Conservation (phyloP, 2,797 vertebrate genomes). For the Brachymystax lenok region DNA sequence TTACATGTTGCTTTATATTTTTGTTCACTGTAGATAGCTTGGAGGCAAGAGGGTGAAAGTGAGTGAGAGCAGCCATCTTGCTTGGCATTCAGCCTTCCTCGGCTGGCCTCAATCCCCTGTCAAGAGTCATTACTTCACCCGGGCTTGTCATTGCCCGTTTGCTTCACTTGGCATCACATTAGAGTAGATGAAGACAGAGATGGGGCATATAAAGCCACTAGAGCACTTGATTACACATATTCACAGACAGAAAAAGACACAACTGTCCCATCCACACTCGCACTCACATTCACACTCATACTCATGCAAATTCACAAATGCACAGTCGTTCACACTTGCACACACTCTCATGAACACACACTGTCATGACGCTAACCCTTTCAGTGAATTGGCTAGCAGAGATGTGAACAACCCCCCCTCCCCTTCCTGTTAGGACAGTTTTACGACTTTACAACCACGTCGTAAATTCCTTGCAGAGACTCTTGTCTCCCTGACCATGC, state of each 20-base stretch:
- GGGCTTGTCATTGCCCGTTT: slow-evolving; percentile 48
- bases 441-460: no score
- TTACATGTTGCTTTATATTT: no score
- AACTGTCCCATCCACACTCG: slow-evolving; percentile 1
- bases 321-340: slow-evolving; percentile 19
- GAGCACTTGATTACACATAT: slow-evolving; percentile 28
- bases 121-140: slow-evolving; percentile 64
- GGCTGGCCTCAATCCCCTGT: slow-evolving; percentile 56
- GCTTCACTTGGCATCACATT: slow-evolving; percentile 49
- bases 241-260: not conserved
- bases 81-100: slow-evolving; percentile 56
- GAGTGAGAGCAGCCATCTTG: slow-evolving; percentile 53
- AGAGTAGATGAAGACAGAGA: slow-evolving; percentile 35
- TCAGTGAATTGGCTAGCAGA: no score
- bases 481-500: no score
- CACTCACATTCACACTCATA: not conserved
- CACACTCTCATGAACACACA: not conserved
- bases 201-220: slow-evolving; percentile 14
- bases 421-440: no score
- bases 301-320: not conserved
- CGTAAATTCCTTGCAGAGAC: no score
- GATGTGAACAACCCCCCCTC: no score
- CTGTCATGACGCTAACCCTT: no score
- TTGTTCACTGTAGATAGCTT: not conserved
- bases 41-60: slow-evolving; percentile 36